phyloP scores from a whole-genome alignment of 2,888 invertebrate species.

The Scaptomyza cyrtandrae region DNA sequence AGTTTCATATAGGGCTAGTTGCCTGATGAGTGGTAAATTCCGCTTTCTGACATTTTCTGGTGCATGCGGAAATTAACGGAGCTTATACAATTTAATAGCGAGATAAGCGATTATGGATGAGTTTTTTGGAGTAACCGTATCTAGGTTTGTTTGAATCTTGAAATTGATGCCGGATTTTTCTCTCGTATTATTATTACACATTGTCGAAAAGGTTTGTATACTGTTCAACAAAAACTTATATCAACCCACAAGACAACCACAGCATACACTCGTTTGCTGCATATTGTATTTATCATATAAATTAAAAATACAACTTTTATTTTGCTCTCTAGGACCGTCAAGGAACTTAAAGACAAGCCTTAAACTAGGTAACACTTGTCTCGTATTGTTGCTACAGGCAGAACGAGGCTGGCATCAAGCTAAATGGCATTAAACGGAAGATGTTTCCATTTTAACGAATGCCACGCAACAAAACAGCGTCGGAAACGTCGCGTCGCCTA shows the following conservation, averaged over 20 bases:
- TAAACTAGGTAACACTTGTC: conserved; percentile 20
- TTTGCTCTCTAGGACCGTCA: conserved; percentile 3
- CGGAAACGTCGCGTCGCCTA: conserved; percentile 52
- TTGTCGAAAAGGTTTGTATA: too few relatives aligned
- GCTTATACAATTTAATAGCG: background rate
- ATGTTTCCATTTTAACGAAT: conserved; percentile 56
- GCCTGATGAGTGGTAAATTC: conserved; percentile 10
- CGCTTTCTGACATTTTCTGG: background rate
- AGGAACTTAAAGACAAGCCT: conserved; percentile 48
- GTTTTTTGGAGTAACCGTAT: background rate
- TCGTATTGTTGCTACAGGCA: conserved; percentile 25
- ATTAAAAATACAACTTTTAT: background rate
- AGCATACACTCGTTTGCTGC: too few relatives aligned
- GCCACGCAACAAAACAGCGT: conserved; percentile 56
- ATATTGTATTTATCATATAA: background rate
- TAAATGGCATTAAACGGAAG: conserved; percentile 56
- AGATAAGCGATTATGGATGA: background rate
- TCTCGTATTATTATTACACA: background rate
- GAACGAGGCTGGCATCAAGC: conserved; percentile 30
- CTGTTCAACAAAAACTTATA: too few relatives aligned
- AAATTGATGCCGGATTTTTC: background rate
- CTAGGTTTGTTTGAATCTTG: background rate
- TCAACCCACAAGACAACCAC: too few relatives aligned
- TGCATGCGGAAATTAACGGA: background rate
- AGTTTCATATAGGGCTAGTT: conserved; percentile 18